Conservation (phyloP, 2,888 invertebrate species). For the Drosophila incognita region DNA sequence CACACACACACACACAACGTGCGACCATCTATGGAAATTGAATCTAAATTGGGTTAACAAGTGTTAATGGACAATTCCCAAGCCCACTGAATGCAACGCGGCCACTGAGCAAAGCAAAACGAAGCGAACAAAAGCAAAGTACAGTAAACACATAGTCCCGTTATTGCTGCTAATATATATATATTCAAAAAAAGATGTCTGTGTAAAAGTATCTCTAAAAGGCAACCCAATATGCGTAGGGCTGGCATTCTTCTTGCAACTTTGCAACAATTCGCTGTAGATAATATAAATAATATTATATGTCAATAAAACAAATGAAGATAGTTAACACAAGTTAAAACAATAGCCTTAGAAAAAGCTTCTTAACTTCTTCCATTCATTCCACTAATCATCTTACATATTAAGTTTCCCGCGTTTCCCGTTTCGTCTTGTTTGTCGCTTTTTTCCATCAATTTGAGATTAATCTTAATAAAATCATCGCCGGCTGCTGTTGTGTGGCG, state of each 20-base stretch:
- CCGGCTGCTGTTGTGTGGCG: conserved; percentile 25
- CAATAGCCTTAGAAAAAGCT: background rate
- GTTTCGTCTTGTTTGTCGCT: conserved; percentile 13
- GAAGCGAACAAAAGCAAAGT: conserved; percentile 42
- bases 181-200: background rate
- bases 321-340: background rate
- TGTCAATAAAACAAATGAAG: background rate
- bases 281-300: background rate
- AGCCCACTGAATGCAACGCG: conserved; percentile 45
- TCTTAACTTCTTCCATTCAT: background rate
- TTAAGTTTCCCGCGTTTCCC: background rate
- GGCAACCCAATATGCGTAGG: background rate
- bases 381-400: background rate
- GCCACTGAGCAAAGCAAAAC: conserved; percentile 6
- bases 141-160: conserved; percentile 54
- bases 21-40: conserved; percentile 74
- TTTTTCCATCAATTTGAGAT: conserved; percentile 41
- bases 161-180: conserved; percentile 30
- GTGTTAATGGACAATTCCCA: conserved; percentile 80
- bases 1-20: conserved; percentile 24
- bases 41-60: conserved; percentile 81
- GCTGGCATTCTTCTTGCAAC: background rate
- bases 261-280: background rate
- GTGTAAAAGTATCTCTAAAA: background rate
- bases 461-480: conserved; percentile 59